phyloP scores from a whole-genome alignment of 2,113 vertebrate genomes.

The Ophiodon elongatus region DNA sequence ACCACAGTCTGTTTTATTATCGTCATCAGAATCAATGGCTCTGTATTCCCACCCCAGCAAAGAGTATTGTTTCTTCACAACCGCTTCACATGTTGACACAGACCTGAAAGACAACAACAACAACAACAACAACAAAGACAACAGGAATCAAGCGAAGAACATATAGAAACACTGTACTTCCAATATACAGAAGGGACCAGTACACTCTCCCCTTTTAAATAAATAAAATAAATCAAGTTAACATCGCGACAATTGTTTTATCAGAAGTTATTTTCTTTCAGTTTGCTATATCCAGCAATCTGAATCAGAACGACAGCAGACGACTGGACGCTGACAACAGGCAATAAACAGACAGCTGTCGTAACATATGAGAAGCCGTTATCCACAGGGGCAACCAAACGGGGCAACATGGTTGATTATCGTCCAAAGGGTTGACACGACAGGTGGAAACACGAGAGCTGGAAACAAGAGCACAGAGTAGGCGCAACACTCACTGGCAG shows the following conservation, averaged over 20 bases:
- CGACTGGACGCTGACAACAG: neutral
- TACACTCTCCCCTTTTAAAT: neutral
- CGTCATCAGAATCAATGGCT: conserved; percentile 61
- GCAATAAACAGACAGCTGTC: too few relatives aligned
- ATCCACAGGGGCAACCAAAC: neutral
- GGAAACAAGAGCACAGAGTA: neutral
- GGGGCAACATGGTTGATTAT: neutral
- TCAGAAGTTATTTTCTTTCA: neutral
- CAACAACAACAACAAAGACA: conserved; percentile 11
- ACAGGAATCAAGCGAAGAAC: neutral
- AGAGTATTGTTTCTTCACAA: conserved; percentile 74
- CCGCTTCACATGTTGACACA: conserved; percentile 68
- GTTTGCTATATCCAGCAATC: neutral
- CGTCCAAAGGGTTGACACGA: neutral
- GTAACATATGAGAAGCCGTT: too few relatives aligned
- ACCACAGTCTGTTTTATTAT: conserved; percentile 22
- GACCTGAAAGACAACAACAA: conserved; percentile 65
- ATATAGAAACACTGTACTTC: neutral
- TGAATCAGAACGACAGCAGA: too few relatives aligned
- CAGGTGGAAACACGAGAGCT: neutral
- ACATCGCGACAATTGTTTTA: too few relatives aligned
- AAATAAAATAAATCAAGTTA: neutral
- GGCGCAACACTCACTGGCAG: conserved; percentile 65
- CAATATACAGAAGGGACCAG: too few relatives aligned
- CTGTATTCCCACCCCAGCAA: conserved; percentile 75